These are phyloP conservation scores for Anolis apletophallus DNA, from an alignment of 2,797 vertebrate species.

Conservation along the genomic window DNA sequence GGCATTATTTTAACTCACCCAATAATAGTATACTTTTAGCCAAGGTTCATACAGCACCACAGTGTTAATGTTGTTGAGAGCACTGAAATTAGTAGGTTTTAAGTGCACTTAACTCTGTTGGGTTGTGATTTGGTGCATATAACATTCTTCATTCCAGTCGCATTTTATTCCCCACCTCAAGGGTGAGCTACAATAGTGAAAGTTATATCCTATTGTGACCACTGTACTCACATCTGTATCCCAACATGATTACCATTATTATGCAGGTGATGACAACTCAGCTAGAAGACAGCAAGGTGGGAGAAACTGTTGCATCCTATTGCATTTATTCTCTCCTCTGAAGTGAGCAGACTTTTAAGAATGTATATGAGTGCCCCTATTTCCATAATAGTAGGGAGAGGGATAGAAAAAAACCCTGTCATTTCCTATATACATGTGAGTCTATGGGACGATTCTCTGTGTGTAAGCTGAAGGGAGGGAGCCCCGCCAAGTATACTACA, in stretches of 20 bases:
- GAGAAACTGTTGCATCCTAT: neutral
- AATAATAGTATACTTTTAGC: neutral
- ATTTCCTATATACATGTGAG: neutral
- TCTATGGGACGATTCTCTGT: neutral
- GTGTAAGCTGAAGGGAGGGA: neutral
- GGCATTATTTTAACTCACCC: constrained; percentile 18
- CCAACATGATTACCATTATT: no score
- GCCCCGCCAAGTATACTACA: neutral
- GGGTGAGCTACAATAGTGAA: neutral
- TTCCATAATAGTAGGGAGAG: neutral
- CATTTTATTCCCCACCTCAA: no score
- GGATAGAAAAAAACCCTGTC: neutral
- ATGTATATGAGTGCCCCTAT: neutral
- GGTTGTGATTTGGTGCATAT: neutral
- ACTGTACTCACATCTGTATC: neutral
- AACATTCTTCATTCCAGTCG: neutral
- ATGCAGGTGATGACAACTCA: neutral
- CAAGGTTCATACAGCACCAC: neutral
- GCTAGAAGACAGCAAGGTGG: neutral
- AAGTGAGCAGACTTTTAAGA: neutral
- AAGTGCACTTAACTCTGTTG: neutral
- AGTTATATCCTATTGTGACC: neutral
- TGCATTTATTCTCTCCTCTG: neutral
- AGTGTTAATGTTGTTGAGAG: neutral
- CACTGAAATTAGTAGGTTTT: neutral